Conservation (phyloP, 2,888 invertebrate genomes). For the Ptychoptera albimana region DNA sequence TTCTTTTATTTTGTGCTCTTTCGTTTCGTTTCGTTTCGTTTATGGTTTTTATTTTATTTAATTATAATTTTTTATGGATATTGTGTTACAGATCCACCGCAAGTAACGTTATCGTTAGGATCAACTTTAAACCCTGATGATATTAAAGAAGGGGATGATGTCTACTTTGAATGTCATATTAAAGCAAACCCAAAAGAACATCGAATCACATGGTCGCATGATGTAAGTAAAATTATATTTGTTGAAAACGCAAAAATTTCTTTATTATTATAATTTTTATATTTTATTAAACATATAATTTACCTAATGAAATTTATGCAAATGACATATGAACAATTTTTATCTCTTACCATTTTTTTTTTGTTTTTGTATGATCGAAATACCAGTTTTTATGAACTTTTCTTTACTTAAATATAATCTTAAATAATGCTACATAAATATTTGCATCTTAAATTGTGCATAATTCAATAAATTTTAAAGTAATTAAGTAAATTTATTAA, state of each 20-base stretch:
- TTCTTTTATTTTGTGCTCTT: neutral
- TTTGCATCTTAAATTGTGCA: no score
- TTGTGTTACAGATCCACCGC: conserved; percentile 48
- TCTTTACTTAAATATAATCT: no score
- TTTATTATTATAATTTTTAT: neutral
- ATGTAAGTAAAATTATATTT: conserved; percentile 38
- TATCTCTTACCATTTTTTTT: no score
- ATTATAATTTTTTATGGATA: conserved; percentile 8
- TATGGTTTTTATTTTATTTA: neutral
- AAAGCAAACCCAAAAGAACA: conserved; percentile 59
- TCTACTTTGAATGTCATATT: conserved; percentile 66
- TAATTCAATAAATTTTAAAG: no score
- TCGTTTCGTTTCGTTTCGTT: neutral
- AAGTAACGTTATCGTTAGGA: conserved; percentile 53
- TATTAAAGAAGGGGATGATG: conserved; percentile 66
- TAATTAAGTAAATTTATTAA: no score
- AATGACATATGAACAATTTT: no score
- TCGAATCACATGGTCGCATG: conserved; percentile 61
- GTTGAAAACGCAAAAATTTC: neutral
- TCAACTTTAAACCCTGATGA: conserved; percentile 58
- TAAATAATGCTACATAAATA: no score
- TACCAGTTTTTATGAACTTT: no score
- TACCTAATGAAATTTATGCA: no score
- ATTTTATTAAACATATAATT: neutral
- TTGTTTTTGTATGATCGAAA: no score